phyloP scores from a whole-genome alignment of 2,113 vertebrate genomes.

The Regulus satrapa region DNA sequence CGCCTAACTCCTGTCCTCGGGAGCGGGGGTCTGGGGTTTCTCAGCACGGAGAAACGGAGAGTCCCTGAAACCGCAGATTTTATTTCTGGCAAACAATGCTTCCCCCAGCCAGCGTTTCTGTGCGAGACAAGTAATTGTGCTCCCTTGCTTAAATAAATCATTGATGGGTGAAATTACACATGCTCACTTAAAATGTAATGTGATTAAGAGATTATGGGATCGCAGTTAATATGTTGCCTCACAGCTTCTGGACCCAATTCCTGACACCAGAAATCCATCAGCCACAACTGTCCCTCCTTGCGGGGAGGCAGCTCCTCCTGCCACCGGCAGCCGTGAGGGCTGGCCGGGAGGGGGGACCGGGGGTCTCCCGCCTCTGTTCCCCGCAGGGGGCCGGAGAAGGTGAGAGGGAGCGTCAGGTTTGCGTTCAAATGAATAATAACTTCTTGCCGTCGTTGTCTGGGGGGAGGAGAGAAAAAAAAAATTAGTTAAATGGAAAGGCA shows the following conservation, averaged over 20 bases:
- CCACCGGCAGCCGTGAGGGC: background rate
- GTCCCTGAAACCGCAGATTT: background rate
- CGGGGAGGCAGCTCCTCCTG: conserved; percentile 17
- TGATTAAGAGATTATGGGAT: conserved; percentile 83
- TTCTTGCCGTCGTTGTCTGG: background rate
- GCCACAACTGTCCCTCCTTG: conserved; percentile 66
- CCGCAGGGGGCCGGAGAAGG: background rate
- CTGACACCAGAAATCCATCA: conserved; percentile 75
- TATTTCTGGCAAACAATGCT: conserved; percentile 54
- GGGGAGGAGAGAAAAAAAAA: background rate
- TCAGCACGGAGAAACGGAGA: background rate
- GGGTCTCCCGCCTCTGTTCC: background rate
- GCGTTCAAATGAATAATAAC: conserved; percentile 47
- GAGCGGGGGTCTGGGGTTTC: background rate
- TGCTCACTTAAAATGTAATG: conserved; percentile 81
- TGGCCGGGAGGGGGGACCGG: background rate
- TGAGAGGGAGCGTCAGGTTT: conserved; percentile 18
- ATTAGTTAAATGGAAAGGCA: conserved; percentile 40
- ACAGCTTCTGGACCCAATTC: conserved; percentile 71
- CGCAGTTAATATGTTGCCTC: conserved; percentile 76
- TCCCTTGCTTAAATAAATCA: conserved; percentile 80
- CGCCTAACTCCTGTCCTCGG: background rate
- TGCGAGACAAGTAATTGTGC: conserved; percentile 70
- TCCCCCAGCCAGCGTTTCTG: conserved; percentile 50
- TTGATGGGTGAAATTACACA: conserved; percentile 82